Evolutionary conservation across 2,797 vertebrate genomes (phyloP).

Genomic region (Cygnus olor): DNA sequence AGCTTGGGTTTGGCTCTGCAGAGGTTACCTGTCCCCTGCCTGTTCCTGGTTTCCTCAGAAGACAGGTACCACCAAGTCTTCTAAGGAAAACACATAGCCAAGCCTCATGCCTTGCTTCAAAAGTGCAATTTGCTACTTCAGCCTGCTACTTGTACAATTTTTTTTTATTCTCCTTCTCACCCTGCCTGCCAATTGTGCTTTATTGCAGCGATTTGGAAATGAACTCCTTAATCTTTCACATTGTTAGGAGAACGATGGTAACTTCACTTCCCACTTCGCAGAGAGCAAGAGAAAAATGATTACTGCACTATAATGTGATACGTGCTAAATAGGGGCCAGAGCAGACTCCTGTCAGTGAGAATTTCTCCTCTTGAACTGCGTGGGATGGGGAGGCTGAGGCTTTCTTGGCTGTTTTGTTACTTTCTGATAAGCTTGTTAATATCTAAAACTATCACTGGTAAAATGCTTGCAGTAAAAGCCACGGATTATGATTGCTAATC

Average conservation of each 20-base stretch:
- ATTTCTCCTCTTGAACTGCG: background rate
- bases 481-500: background rate
- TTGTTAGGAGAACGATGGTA: background rate
- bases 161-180: background rate
- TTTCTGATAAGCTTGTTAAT: background rate
- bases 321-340: background rate
- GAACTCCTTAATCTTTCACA: background rate
- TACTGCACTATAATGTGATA: background rate
- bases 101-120: background rate
- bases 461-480: background rate
- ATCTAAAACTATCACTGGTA: background rate
- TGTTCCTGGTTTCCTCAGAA: background rate
- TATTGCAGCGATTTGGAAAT: conserved; percentile 12
- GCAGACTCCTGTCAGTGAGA: background rate
- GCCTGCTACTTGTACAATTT: background rate
- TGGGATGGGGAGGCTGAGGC: background rate
- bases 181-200: background rate
- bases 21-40: background rate
- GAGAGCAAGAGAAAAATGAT: background rate
- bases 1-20: background rate
- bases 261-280: background rate
- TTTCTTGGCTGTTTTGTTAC: background rate
- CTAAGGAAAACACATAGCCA: background rate
- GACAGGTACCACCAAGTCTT: background rate
- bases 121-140: background rate